Conservation (phyloP, 2,113 vertebrate species). For the Aspiorhynchus laticeps region DNA sequence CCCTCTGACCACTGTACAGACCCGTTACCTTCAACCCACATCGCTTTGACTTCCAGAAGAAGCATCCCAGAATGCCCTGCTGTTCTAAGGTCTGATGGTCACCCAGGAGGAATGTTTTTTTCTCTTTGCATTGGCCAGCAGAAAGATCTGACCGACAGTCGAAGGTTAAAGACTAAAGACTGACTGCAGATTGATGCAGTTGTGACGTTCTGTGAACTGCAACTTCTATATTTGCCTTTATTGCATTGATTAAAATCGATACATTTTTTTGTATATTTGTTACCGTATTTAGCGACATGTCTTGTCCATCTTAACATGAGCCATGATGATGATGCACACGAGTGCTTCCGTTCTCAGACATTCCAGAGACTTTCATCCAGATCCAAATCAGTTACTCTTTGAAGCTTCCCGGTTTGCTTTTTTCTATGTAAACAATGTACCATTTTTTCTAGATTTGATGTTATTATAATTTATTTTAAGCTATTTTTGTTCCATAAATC, state of each 20-base stretch:
- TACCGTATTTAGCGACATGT: background rate
- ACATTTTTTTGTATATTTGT: background rate
- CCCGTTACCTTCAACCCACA: slow-evolving; percentile 4
- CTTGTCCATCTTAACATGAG: background rate
- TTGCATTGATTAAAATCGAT: background rate
- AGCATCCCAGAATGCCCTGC: slow-evolving; percentile 56
- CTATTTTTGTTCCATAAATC: background rate
- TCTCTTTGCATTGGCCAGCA: background rate
- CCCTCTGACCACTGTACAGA: slow-evolving; percentile 61
- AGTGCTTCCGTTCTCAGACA: slow-evolving; percentile 13
- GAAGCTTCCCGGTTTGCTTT: background rate
- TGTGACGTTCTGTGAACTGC: background rate
- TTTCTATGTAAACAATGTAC: background rate
- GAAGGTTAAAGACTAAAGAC: slow-evolving; percentile 18
- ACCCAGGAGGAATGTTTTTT: background rate
- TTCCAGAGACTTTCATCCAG: slow-evolving; percentile 6
- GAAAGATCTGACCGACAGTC: background rate
- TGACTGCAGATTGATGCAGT: background rate
- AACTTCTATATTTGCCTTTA: background rate
- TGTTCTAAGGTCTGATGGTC: background rate
- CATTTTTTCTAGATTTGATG: background rate
- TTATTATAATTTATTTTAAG: background rate
- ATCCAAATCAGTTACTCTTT: background rate
- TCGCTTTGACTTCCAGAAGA: slow-evolving; percentile 52
- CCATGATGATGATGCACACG: background rate